Evolutionary conservation across 2,888 invertebrate species (phyloP).

Genomic region (Chalcosyrphus nemorum): DNA sequence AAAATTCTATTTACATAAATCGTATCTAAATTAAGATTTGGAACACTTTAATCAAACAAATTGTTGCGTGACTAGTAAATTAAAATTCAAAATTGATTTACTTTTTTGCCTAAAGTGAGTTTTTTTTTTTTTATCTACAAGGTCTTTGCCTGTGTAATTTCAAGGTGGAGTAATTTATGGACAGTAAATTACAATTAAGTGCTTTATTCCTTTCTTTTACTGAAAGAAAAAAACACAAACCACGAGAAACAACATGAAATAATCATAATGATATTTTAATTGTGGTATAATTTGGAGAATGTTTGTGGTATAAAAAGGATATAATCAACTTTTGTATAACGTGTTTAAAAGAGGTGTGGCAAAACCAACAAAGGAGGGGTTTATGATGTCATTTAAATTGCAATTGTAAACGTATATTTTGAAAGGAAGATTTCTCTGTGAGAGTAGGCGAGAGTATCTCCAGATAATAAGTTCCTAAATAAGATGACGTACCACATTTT

Average conservation of each 20-base stretch:
- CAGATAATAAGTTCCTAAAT: too few relatives aligned
- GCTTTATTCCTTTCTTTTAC: background rate
- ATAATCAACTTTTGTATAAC: background rate
- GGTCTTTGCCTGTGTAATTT: background rate
- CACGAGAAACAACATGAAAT: background rate
- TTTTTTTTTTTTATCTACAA: background rate
- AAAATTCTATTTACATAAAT: background rate
- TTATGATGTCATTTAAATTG: too few relatives aligned
- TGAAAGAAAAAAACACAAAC: too few relatives aligned
- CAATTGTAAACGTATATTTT: too few relatives aligned
- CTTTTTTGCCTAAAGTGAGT: background rate
- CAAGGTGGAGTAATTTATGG: constrained; percentile 9
- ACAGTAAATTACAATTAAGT: background rate
- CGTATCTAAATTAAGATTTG: background rate
- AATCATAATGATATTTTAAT: background rate
- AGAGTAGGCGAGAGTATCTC: too few relatives aligned
- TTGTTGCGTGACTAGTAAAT: constrained; percentile 5
- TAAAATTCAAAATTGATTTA: background rate
- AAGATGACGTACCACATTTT: too few relatives aligned
- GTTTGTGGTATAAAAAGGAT: background rate
- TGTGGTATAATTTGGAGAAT: background rate
- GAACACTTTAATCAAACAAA: background rate
- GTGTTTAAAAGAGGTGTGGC: background rate
- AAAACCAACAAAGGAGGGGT: too few relatives aligned
- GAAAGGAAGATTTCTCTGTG: too few relatives aligned